Evolutionary conservation across 2,888 invertebrate genomes (phyloP), one percentile per base, ranked within the genome.

Genomic region (Hypercompe scribonia): DNA sequence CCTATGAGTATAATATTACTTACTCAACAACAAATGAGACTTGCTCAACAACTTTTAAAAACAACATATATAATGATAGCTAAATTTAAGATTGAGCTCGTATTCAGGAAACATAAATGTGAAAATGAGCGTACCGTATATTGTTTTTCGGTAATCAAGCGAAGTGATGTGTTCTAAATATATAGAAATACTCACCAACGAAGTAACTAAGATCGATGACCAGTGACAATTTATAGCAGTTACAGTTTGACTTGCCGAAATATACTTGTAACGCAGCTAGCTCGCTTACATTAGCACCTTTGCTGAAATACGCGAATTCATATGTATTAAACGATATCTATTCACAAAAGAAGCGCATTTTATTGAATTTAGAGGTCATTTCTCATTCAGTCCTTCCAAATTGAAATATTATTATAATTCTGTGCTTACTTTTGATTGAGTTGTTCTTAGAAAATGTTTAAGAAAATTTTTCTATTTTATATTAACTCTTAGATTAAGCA

Each of bases 151-250:
- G n/a, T n/a, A n/a, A n/a, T n/a, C n/a, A n/a, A n/a, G n/a, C n/a
- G n/a, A n/a, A n/a, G n/a, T n/a, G n/a, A n/a, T n/a, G n/a, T n/a
- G n/a, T n/a, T n/a, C n/a, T n/a, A n/a, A n/a, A n/a, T n/a, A n/a
- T n/a, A n/a, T n/a, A n/a, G n/a, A 65, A 54, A 58, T 15, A 81
- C 86, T 80, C 84, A 95, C 95, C 95, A 21, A 94, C 89, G 21
- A 95, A 91, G 73, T 91, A 90, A 68, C 87, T 92, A 67, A 89
- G 68, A 66, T 94, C 93, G 46, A 92, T 92, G 1, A 95, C 78
- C 5, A 94, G 81, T 0, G 86, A 87, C 72, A 92, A 78, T 68
- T 90, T 92, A 78, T 93, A 95, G 70, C 94, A 94, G 70, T 91
- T 94, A 78, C 93, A 94, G 0, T 91, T 91, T 0, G 94, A 88